phyloP scores from a whole-genome alignment of 2,113 vertebrate species.

The Antechinus flavipes region DNA sequence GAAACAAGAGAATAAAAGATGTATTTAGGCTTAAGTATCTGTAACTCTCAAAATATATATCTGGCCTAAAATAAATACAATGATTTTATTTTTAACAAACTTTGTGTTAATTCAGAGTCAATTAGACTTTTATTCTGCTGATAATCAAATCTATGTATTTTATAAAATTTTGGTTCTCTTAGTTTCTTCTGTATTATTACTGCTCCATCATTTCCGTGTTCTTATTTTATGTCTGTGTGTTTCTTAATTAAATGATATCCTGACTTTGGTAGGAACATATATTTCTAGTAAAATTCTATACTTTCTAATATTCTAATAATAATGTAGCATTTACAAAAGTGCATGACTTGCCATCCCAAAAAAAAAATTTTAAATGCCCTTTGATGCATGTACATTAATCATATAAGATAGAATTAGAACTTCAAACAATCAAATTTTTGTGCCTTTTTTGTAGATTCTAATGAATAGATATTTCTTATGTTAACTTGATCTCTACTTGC shows the following conservation, averaged over 20 bases:
- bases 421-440: slow-evolving; percentile 8
- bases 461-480: slow-evolving; percentile 41
- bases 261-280: not conserved
- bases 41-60: too few species aligned
- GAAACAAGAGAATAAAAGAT: not conserved
- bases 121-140: not conserved
- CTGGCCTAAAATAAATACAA: not conserved
- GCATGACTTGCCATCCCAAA: not conserved
- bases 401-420: slow-evolving; percentile 28
- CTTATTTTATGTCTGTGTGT: not conserved
- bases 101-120: not conserved
- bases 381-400: not conserved
- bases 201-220: slow-evolving; percentile 23
- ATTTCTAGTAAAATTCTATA: slow-evolving; percentile 34
- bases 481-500: not conserved
- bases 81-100: not conserved
- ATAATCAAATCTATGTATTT: not conserved
- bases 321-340: not conserved
- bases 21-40: not conserved
- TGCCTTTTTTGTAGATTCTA: slow-evolving; percentile 54
- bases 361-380: slow-evolving; percentile 1
- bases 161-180: not conserved
- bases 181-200: not conserved
- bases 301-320: not conserved
- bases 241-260: slow-evolving; percentile 17